Conservation (phyloP, 23 tunicate species). For the Pegea sp. region DNA sequence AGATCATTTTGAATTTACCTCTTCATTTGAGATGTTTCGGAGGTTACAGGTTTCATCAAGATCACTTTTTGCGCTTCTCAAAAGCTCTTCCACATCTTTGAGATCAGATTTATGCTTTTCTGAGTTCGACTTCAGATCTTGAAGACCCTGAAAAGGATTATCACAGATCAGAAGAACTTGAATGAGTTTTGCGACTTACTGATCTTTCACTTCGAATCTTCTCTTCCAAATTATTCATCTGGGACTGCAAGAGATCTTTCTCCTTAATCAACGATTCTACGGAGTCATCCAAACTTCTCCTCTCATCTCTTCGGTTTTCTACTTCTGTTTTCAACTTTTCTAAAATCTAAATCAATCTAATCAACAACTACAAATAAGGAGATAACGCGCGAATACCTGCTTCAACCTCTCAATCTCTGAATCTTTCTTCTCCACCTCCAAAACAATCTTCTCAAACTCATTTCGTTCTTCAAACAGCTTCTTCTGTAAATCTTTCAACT, state of each 20-base stretch:
- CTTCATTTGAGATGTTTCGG: too few species aligned
- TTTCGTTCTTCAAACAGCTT: conserved; percentile 61
- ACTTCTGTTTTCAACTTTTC: conserved; percentile 64
- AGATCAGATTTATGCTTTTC: too few species aligned
- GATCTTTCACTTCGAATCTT: conserved; percentile 53
- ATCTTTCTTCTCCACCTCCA: conserved; percentile 44
- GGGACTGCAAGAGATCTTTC: conserved; percentile 48
- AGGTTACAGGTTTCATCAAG: too few species aligned
- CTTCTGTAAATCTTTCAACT: conserved; percentile 59
- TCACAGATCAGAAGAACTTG: too few species aligned
- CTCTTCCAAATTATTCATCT: conserved; percentile 23
- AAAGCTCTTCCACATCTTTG: too few species aligned
- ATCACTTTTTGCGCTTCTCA: too few species aligned
- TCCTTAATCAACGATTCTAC: conserved; percentile 67
- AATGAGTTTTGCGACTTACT: conserved; percentile 22
- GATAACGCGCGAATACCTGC: conserved; percentile 47
- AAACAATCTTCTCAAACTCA: conserved; percentile 49
- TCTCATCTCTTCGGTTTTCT: conserved; percentile 47
- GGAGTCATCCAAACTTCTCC: conserved; percentile 65
- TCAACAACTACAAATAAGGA: neutral
- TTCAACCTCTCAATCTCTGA: conserved; percentile 45
- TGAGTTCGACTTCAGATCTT: too few species aligned
- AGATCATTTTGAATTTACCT: too few species aligned
- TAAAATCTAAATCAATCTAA: conserved; percentile 20
- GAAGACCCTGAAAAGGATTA: too few species aligned